Evolutionary conservation across 1,140 invertebrate species (phyloP), one percentile per base, ranked within the genome.

Genomic region (Pomacea maculata): DNA sequence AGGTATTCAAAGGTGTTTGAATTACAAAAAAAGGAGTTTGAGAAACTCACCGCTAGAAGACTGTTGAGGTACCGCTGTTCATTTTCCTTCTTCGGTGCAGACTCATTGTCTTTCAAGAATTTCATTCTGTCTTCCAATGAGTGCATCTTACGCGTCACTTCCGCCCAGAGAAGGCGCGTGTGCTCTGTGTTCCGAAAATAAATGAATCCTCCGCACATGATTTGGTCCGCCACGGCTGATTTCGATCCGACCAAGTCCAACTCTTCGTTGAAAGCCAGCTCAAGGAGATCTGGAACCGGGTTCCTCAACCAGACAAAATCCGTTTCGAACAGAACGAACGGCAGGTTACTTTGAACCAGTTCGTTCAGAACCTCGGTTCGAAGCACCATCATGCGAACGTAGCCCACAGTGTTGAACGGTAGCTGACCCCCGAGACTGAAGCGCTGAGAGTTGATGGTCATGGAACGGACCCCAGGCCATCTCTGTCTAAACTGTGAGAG

Each of bases 161-260:
- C 71, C 71, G 25, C 11, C 25, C 25, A 73, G 25, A 73, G 1
- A 8, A 11, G 25, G 25, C 71, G 71, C 71, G 71, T 73, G 25
- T 34, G 25, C 8, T 3, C 8, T 11, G 71, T 73, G 71, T 73
- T 73, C 34, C 71, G 71, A 34, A 73, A 73, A 19, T 45, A 73
- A 34, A 73, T 73, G 71, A 73, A 73, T 17, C 25, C 71, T 8
- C 71, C 71, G 34, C 71, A 73, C 71, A 73, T 73, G 34, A 73
- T 29, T 34, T 73, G 71, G 19, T 12, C 25, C 71, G 8, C 11
- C 5, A 52, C 71, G 8, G 25, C 25, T 21, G 71, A 73, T 15
- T 52, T 73, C 12, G 71, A 34, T 9, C 71, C 71, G 25, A 73
- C 45, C 25, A 73, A 34, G 71, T 73, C 71, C 7, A 52, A 21